Conservation (phyloP, 2,113 vertebrate genomes). For the Emydocephalus ijimae region DNA sequence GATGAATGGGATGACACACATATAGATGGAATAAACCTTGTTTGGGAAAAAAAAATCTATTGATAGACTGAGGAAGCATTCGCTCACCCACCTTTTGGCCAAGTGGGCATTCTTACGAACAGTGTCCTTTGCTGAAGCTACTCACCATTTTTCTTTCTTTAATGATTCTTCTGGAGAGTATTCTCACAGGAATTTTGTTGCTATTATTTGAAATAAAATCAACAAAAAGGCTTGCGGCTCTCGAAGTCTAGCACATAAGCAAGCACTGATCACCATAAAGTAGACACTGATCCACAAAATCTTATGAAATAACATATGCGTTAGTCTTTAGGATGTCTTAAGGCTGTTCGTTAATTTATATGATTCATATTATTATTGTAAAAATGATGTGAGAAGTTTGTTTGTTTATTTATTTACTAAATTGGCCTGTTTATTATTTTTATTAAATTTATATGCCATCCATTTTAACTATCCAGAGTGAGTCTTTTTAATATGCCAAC, state of each 20-base stretch:
- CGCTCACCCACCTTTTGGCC: neutral
- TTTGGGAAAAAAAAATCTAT: neutral
- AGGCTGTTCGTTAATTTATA: neutral
- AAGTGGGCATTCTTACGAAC: neutral
- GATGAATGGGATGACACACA: neutral
- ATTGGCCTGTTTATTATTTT: neutral
- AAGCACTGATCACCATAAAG: neutral
- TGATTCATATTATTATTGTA: neutral
- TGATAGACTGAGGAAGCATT: neutral
- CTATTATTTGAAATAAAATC: neutral
- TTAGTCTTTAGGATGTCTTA: neutral
- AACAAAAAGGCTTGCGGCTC: neutral
- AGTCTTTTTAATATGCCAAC: neutral
- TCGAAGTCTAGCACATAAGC: neutral
- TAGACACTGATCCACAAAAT: neutral
- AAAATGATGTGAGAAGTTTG: neutral
- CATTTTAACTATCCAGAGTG: neutral
- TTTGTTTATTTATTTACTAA: neutral
- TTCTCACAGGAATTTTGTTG: neutral
- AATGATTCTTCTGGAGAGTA: neutral
- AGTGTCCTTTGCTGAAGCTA: neutral
- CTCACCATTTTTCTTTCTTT: neutral
- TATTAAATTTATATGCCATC: neutral
- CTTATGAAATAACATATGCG: neutral
- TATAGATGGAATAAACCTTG: neutral